Conservation (phyloP, 2,113 vertebrate species). For the Elephantulus edwardii region DNA sequence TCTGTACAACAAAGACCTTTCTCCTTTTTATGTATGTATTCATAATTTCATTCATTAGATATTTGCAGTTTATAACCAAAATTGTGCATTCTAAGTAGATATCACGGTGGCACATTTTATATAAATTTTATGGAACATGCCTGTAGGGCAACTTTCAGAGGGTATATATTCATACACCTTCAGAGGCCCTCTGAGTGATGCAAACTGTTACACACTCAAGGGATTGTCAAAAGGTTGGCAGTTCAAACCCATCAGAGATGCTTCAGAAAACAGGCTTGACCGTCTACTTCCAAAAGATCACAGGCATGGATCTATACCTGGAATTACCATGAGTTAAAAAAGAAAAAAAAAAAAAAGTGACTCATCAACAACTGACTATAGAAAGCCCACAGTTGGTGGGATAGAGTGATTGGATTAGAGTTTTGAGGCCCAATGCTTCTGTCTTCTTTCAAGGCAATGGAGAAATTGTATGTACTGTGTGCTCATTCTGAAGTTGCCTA, state of each 20-base stretch:
- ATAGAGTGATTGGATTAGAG: not conserved
- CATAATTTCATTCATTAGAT: conserved; percentile 35
- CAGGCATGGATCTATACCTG: not conserved
- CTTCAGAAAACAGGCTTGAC: not conserved
- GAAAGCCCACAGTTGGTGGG: not conserved
- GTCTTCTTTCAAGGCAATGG: not conserved
- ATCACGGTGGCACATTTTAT: not conserved
- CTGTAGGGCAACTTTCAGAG: not conserved
- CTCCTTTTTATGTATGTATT: conserved; percentile 63
- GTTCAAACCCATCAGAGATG: not conserved
- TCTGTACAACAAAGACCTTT: conserved; percentile 80
- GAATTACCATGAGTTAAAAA: not conserved
- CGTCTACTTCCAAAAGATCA: not conserved
- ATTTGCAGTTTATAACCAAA: conserved; percentile 21
- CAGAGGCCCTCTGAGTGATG: not conserved
- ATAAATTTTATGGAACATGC: not conserved
- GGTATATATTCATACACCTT: not conserved
- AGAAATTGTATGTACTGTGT: not conserved
- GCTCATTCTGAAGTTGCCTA: not conserved
- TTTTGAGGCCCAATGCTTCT: not conserved
- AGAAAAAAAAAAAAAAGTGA: too few relatives aligned
- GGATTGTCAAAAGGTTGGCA: not conserved
- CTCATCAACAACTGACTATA: not conserved
- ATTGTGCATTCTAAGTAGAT: not conserved
- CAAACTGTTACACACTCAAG: not conserved